These are phyloP conservation scores for Chloropsis cyanopogon DNA, from an alignment of 2,113 vertebrate species.

Conservation along the genomic window DNA sequence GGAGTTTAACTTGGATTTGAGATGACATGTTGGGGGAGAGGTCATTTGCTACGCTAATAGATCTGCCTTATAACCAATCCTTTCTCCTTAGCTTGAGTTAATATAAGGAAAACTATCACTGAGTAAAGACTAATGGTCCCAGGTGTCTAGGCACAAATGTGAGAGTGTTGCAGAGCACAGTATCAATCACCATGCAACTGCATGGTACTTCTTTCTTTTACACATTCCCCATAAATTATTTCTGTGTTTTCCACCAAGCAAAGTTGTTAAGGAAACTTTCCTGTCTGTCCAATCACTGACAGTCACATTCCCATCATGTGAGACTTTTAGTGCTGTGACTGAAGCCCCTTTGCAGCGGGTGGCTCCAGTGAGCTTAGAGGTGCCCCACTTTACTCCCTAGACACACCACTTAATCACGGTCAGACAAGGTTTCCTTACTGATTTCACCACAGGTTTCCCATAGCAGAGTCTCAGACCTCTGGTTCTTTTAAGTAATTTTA, in stretches of 20 bases:
- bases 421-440: neutral
- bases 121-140: neutral
- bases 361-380: neutral
- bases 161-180: neutral
- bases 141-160: neutral
- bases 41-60: neutral
- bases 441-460: neutral
- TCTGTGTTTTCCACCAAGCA: neutral
- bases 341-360: neutral
- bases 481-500: neutral
- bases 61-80: neutral
- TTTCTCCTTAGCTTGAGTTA: neutral
- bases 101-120: neutral
- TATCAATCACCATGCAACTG: neutral
- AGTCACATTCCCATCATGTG: neutral
- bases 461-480: neutral
- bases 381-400: neutral
- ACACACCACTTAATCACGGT: neutral
- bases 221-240: neutral
- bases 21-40: neutral
- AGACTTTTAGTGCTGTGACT: neutral
- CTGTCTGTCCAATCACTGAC: neutral
- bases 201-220: neutral
- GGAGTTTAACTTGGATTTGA: neutral
- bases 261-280: neutral